Base-by-base conservation (phyloP, 2,797 vertebrate species). In the Buphagus erythrorhynchus region DNA sequence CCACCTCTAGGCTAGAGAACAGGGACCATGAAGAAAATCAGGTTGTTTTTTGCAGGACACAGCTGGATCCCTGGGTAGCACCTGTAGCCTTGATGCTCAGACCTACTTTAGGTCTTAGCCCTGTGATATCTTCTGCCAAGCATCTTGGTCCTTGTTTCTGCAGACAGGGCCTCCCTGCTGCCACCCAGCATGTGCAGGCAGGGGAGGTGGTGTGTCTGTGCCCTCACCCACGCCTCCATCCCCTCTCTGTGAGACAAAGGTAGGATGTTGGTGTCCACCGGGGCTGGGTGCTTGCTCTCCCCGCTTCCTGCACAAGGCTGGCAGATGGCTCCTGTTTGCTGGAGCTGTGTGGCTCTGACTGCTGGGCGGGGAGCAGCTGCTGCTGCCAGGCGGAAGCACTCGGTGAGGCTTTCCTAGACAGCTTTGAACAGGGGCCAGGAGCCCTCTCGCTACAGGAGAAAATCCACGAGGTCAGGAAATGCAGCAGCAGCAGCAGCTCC, bases 381-480 rank as follows among this genome's bases (percentile, higher is more conserved):
- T 55, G 61, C 95, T 96, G 95, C 93, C 93, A 95, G 95, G 92
- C 72, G 45, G 95, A 96, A 93, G 83, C 65, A 33, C 59, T 94
- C 38, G 1, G 80, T 0, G 4, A 90, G 85, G 82, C 91, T 97
- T 96, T 97, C 95, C 95, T 97, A 92, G 95, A 96, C 84, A 96
- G 95, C 88, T 96, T 76, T 96, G 96, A 93, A 86, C 0, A 3
- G 78, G 54, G 92, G 95, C 96, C 96, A 97, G 91, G 74, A 95
- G 91, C 84, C 95, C 86, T 94, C 86, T 92, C 1, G 0, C 84
- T 92, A 38, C 38, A 14, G 95, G 78, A 96, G 86, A 93, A 74
- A 83, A 93, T 94, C 94, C 72, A 71, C 4, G 15, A 96, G 93
- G 86, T 92, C 92, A 92, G 92, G 95, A 93, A 95, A 83, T 35